Base-by-base conservation (phyloP, 2,113 vertebrate species). In the Delphinapterus leucas region DNA sequence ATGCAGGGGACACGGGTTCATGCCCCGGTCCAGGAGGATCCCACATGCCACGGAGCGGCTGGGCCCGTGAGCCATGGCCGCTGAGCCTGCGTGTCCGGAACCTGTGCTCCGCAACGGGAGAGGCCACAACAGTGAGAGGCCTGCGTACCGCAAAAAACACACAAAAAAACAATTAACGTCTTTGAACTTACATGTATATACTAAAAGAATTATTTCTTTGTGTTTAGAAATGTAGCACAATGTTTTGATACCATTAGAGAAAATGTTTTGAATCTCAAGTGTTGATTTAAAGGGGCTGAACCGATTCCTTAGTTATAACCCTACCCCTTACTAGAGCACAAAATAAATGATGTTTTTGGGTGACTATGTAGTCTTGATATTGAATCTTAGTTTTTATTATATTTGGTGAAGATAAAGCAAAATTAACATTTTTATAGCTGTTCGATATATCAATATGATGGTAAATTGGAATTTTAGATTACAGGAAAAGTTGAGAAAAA, bases 141-240 rank as follows among this genome's bases (percentile, higher is more conserved):
- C 44, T 2, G 9, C 10, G 44, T 47, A 47, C 44, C 44, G 44
- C 44, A 47, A 10, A 47, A 47, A 47, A 47, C 44, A 47, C 44
- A 47, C 44, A 47, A 79, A 88, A 96, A 97, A 83, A 31, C 11
- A 8, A 20, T 90, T 90, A 81, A 85, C 70, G 49, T n/a, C 9
- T 97, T 93, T 55, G 55, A 41, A 77, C 65, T 93, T 94, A 25
- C 23, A 47, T 65, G 26, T 91, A 28, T 68, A 23, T 15, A 47
- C 49, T 94, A 80, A 26, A 94, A 73, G 25, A 85, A 81, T 81
- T 94, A 71, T 73, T 92, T 86, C 97, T 95, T 88, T 79, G 20
- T 93, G 49, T 76, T 92, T 89, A 77, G 74, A 96, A 96, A 80
- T 55, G 10, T 84, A 86, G 31, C 31, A 65, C 18, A 81, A 1